A percentile compares a stretch with the other conserved stretches of the same genome.
Conservation (phyloP, 2,113 vertebrate genomes). For the Daboia siamensis region DNA sequence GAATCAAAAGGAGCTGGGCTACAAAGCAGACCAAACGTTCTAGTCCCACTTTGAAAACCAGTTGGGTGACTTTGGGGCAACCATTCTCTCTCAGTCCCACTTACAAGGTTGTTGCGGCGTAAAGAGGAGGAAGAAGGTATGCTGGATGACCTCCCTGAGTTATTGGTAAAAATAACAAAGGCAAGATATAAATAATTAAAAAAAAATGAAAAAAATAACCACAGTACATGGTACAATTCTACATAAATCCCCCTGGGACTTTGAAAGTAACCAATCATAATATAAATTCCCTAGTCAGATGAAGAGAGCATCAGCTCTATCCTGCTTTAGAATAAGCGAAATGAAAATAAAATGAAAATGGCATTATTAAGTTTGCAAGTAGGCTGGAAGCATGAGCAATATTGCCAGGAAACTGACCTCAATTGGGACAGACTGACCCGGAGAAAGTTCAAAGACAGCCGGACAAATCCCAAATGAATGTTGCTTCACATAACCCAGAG, state of each 20-base stretch:
- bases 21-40: no score
- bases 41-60: not conserved
- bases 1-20: no score
- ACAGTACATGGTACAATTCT: not conserved
- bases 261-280: not conserved
- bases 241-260: not conserved
- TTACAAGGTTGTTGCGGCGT: no score
- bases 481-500: conserved; percentile 71
- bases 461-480: conserved; percentile 84
- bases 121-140: no score
- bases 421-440: conserved; percentile 72
- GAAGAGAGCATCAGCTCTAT: not conserved
- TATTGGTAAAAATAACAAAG: not conserved
- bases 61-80: no score
- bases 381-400: not conserved
- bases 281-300: not conserved
- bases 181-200: not conserved
- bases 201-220: not conserved
- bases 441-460: conserved; percentile 76
- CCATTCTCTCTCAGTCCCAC: not conserved
- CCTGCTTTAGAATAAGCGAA: not conserved
- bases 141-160: not conserved
- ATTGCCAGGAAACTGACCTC: conserved; percentile 73
- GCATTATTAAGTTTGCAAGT: not conserved
- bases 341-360: not conserved